Conservation (phyloP, 2,113 vertebrate species). For the Triplophysa dalaica region DNA sequence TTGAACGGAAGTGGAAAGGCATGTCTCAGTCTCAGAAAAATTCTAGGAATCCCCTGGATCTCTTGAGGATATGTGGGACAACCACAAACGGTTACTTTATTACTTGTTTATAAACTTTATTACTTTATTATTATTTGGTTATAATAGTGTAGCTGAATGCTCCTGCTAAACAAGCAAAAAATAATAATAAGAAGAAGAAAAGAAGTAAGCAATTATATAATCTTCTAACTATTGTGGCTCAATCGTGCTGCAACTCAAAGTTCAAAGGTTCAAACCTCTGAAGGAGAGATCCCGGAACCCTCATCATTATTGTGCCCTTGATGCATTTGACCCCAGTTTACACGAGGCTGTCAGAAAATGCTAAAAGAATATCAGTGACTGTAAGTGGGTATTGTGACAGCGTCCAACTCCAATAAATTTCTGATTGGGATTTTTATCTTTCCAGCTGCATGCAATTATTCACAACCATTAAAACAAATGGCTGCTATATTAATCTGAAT, state of each 20-base stretch:
- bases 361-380: no score
- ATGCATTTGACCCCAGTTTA: background rate
- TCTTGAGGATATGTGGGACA: constrained; percentile 7
- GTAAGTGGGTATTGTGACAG: no score
- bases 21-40: constrained; percentile 13
- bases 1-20: background rate
- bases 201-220: background rate
- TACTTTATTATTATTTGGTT: no score
- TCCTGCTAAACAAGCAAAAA: background rate
- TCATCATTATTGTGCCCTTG: background rate
- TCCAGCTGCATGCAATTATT: constrained; percentile 4
- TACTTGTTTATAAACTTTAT: no score
- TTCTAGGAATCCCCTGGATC: background rate
- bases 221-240: background rate
- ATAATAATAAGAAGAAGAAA: background rate
- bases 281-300: background rate
- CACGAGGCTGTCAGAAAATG: no score
- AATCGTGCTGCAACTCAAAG: background rate
- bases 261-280: background rate
- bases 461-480: background rate
- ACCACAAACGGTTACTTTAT: background rate
- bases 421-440: background rate
- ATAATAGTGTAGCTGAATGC: background rate
- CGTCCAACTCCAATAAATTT: no score
- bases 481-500: background rate